These are phyloP conservation scores for Onychomys torridus DNA, from an alignment of 2,797 vertebrate genomes.

Conservation along the genomic window DNA sequence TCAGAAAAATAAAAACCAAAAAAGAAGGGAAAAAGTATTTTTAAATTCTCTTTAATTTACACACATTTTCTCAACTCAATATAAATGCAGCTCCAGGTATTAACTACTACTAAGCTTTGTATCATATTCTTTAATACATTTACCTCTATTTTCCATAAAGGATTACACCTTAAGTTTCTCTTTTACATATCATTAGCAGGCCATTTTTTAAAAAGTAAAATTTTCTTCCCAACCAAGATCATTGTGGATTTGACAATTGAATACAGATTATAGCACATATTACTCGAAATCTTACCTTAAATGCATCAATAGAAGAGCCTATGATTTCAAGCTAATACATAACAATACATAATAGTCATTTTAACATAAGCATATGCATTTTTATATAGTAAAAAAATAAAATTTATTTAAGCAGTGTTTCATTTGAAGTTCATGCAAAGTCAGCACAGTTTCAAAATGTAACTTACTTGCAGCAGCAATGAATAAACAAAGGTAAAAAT, in stretches of 20 bases:
- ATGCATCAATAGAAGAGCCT: not conserved
- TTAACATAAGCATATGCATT: not conserved
- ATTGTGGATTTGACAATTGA: not conserved
- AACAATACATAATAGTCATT: not conserved
- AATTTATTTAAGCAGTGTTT: slow-evolving; percentile 42
- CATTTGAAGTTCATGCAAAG: slow-evolving; percentile 33
- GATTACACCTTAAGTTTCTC: not conserved
- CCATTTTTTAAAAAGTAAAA: not conserved
- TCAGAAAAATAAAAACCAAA: not conserved
- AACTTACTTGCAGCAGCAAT: not conserved
- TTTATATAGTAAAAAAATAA: not conserved
- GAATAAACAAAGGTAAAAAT: not conserved
- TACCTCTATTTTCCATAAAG: not conserved
- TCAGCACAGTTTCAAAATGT: slow-evolving; percentile 7
- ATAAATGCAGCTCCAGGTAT: not conserved
- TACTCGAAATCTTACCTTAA: slow-evolving; percentile 43
- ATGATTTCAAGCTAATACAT: slow-evolving; percentile 18
- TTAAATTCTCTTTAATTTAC: slow-evolving; percentile 1
- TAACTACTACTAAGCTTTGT: not conserved
- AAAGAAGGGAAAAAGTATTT: not conserved
- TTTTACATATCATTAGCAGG: slow-evolving; percentile 5
- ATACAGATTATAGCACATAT: not conserved
- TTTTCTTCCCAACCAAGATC: not conserved
- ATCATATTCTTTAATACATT: not conserved
- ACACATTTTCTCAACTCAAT: slow-evolving; percentile 40